phyloP scores from a whole-genome alignment of 2,113 vertebrate genomes.

The Coptodon rendalli region DNA sequence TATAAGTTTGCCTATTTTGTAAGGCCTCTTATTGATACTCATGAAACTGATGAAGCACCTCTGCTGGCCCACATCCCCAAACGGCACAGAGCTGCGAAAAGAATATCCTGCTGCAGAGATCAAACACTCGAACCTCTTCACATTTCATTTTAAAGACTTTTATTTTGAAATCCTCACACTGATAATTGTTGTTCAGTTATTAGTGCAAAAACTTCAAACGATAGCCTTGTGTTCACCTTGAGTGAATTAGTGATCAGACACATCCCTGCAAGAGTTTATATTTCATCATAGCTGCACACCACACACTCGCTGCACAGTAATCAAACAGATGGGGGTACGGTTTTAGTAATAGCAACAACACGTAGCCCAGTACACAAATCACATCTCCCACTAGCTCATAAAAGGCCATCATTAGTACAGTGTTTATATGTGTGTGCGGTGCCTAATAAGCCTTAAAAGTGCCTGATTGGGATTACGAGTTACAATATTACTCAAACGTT shows the following conservation, averaged over 20 bases:
- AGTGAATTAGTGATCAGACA: not conserved
- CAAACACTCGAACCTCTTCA: not conserved
- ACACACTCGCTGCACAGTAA: not conserved
- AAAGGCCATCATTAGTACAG: conserved; percentile 25
- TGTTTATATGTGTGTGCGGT: not conserved
- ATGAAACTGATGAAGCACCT: conserved; percentile 36
- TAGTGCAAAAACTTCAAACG: not conserved
- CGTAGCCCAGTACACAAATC: conserved; percentile 34
- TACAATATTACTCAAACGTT: conserved; percentile 35
- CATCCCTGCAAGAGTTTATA: not conserved
- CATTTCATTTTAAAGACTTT: not conserved
- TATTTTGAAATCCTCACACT: not conserved
- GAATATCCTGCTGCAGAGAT: not conserved
- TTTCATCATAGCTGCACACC: not conserved
- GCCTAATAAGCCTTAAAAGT: conserved; percentile 35
- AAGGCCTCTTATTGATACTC: conserved; percentile 1
- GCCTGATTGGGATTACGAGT: conserved; percentile 19
- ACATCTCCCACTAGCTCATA: conserved; percentile 27
- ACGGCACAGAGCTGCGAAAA: not conserved
- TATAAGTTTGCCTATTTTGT: not conserved
- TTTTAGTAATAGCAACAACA: not conserved
- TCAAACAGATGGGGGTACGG: not conserved
- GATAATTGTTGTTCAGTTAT: not conserved
- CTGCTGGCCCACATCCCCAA: conserved; percentile 34
- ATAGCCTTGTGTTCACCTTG: not conserved